Conservation (phyloP, 2,113 vertebrate genomes). For the Odobenus rosmarus region DNA sequence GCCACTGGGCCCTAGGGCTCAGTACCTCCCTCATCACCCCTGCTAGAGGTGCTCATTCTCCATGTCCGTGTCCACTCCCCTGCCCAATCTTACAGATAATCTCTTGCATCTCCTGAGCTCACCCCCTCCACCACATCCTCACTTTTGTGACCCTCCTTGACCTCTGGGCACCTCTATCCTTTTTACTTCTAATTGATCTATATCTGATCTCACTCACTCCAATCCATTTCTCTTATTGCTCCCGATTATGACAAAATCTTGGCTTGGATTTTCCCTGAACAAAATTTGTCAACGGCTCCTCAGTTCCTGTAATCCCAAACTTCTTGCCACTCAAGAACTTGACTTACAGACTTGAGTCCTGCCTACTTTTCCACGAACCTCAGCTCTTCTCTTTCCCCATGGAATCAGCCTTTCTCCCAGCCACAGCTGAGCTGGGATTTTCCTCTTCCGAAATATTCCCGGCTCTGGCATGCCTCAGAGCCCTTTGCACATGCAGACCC, state of each 20-base stretch:
- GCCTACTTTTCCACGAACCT: neutral
- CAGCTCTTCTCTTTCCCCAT: neutral
- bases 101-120: neutral
- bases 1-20: neutral
- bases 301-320: neutral
- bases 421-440: neutral
- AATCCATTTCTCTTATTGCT: neutral
- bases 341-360: neutral
- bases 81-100: neutral
- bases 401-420: neutral
- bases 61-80: fast-evolving
- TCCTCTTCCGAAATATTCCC: neutral
- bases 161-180: neutral
- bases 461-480: neutral
- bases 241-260: neutral
- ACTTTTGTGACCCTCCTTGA: neutral
- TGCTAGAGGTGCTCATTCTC: neutral
- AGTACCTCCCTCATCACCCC: neutral
- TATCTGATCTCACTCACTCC: neutral
- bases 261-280: neutral
- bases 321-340: neutral
- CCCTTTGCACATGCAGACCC: neutral
- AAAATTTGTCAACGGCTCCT: neutral
- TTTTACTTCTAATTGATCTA: neutral
- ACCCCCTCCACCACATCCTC: neutral